phyloP scores from a whole-genome alignment of 2,888 invertebrate species.

The Agriopis leucophaearia region DNA sequence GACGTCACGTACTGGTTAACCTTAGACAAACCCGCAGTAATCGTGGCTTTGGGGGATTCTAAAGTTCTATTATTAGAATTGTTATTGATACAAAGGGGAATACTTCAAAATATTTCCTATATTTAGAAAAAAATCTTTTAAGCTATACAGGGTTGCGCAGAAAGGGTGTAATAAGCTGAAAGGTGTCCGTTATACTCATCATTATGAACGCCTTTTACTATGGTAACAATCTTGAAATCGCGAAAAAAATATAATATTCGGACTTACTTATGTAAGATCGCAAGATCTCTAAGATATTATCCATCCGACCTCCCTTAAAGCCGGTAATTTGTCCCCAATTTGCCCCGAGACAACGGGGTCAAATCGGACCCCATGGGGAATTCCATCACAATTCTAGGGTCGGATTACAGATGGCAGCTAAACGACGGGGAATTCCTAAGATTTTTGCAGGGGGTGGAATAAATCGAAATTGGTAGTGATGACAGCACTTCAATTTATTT shows the following conservation, averaged over 20 bases:
- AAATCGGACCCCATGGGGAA: slow-evolving; percentile 39
- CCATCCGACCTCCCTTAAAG: slow-evolving; percentile 25
- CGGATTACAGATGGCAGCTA: slow-evolving; percentile 40
- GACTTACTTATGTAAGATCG: background rate
- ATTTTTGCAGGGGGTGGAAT: slow-evolving; percentile 34
- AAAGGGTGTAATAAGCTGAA: no score
- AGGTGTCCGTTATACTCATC: no score
- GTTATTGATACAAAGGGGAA: background rate
- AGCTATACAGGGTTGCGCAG: no score
- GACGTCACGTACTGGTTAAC: slow-evolving; percentile 9
- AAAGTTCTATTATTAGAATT: slow-evolving; percentile 2
- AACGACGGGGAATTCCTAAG: slow-evolving; percentile 41
- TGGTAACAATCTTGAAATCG: no score
- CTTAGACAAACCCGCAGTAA: slow-evolving; percentile 3
- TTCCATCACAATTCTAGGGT: slow-evolving; percentile 41
- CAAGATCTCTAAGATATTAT: slow-evolving; percentile 2
- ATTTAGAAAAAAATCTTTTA: no score
- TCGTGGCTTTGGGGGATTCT: slow-evolving; percentile 3
- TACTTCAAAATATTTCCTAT: no score
- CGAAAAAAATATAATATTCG: no score
- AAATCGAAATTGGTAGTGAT: slow-evolving; percentile 28
- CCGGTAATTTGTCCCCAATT: slow-evolving; percentile 43
- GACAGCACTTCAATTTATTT: slow-evolving; percentile 15
- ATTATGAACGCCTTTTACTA: no score
- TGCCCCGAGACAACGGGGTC: slow-evolving; percentile 43